These are phyloP conservation scores for Falco cherrug DNA, from an alignment of 2,797 vertebrate species.

Conservation along the genomic window DNA sequence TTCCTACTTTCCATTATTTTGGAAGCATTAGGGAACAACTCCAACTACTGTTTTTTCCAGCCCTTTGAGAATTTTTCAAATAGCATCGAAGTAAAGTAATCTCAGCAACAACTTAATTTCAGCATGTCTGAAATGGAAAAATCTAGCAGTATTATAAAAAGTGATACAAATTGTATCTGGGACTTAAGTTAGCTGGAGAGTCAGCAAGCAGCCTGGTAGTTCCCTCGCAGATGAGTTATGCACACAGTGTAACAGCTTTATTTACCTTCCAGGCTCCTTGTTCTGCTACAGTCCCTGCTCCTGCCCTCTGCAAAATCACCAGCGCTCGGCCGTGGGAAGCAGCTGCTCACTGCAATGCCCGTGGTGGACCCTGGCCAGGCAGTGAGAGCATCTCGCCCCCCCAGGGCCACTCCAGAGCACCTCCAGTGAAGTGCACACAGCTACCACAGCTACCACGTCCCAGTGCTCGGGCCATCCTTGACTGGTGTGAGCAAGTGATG, in stretches of 20 bases:
- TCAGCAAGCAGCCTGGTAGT: not conserved
- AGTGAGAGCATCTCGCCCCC: not conserved
- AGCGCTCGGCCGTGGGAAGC: not conserved
- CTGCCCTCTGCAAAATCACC: not conserved
- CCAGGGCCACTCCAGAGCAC: not conserved
- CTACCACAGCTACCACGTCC: fast-evolving
- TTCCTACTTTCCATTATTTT: not conserved
- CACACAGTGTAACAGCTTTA: not conserved
- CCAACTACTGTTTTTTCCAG: not conserved
- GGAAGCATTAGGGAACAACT: not conserved
- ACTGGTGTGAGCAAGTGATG: not conserved
- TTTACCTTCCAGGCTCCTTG: not conserved
- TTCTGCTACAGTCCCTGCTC: not conserved
- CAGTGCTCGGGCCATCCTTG: not conserved
- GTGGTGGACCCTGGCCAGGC: not conserved
- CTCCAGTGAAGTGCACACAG: not conserved
- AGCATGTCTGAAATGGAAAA: not conserved
- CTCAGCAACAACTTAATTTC: not conserved
- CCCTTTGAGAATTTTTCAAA: not conserved
- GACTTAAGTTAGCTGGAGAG: not conserved
- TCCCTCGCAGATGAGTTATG: not conserved
- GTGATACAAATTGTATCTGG: not conserved
- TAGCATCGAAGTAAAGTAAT: not conserved
- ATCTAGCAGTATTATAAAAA: not conserved
- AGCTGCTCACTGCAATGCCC: not conserved